Evolutionary conservation across 1,140 invertebrate species (phyloP).

Genomic region (Asobara japonica): DNA sequence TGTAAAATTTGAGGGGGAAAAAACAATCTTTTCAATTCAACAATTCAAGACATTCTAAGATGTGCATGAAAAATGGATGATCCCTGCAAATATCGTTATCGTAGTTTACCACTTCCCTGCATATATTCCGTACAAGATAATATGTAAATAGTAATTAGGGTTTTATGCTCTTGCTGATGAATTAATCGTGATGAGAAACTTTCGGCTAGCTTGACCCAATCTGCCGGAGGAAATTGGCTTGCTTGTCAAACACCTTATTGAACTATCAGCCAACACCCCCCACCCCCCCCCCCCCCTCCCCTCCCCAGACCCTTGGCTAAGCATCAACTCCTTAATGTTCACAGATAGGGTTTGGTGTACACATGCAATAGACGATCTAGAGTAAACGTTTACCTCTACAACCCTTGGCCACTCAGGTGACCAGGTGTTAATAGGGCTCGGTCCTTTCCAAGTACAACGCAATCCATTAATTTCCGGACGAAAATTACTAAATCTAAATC

Average conservation of each 20-base stretch:
- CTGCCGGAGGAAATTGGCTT: slow-evolving; percentile 47
- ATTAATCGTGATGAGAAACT: neutral
- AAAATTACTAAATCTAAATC: slow-evolving; percentile 64
- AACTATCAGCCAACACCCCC: neutral
- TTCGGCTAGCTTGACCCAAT: slow-evolving; percentile 35
- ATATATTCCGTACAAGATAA: neutral
- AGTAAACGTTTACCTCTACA: neutral
- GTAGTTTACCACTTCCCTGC: neutral
- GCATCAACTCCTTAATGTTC: slow-evolving; percentile 4
- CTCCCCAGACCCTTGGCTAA: neutral
- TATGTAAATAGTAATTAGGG: neutral
- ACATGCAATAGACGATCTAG: neutral
- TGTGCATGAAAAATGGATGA: too few relatives aligned
- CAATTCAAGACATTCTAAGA: too few relatives aligned
- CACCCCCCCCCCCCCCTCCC: neutral
- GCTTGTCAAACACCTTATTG: slow-evolving; percentile 4
- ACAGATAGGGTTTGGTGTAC: neutral
- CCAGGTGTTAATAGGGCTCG: slow-evolving; percentile 54
- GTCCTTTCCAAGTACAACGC: slow-evolving; percentile 4
- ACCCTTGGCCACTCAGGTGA: neutral
- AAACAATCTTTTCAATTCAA: too few relatives aligned
- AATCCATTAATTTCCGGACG: slow-evolving; percentile 57
- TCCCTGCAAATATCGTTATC: neutral
- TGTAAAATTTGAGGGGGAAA: too few relatives aligned
- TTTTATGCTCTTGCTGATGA: neutral